A percentile compares a stretch with the other conserved stretches of the same genome.
phyloP scores from a whole-genome alignment of 1,140 invertebrate genomes.

The Diorhabda elongata region DNA sequence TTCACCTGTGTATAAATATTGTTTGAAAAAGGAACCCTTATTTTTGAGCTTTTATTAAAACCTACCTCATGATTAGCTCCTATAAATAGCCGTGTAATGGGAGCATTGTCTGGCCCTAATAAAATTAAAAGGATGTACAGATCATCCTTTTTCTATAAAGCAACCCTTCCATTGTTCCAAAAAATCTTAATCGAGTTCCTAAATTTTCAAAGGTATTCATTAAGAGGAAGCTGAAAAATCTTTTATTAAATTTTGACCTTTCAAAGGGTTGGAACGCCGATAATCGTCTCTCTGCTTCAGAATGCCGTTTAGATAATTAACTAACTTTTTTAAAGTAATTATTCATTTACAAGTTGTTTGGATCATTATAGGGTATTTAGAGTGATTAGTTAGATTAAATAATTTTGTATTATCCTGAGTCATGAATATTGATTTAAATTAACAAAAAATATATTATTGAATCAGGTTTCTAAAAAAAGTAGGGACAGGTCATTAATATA shows the following conservation, averaged over 20 bases:
- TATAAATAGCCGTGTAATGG: constrained; percentile 15
- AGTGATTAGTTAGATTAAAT: neutral
- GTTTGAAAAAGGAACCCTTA: too few relatives aligned
- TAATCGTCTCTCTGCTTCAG: neutral
- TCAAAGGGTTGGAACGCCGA: constrained; percentile 10
- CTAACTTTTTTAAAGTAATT: neutral
- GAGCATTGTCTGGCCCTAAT: constrained; percentile 11
- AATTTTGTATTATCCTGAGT: neutral
- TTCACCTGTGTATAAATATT: too few relatives aligned
- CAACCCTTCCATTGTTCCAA: constrained; percentile 15
- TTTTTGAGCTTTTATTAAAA: neutral
- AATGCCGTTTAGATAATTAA: neutral
- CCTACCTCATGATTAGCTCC: neutral
- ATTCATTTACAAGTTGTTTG: neutral
- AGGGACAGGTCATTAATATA: too few relatives aligned
- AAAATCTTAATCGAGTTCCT: constrained; percentile 12
- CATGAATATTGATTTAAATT: neutral
- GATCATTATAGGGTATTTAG: neutral
- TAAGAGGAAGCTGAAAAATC: constrained; percentile 6
- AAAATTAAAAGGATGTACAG: constrained; percentile 10
- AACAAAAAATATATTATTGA: neutral
- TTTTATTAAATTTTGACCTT: constrained; percentile 7
- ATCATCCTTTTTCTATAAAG: constrained; percentile 11
- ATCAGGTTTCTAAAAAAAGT: too few relatives aligned
- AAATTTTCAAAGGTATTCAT: constrained; percentile 14